Evolutionary conservation across 1,140 invertebrate species (phyloP), one percentile per base, ranked within the genome.

Genomic region (Orchesella cincta): DNA sequence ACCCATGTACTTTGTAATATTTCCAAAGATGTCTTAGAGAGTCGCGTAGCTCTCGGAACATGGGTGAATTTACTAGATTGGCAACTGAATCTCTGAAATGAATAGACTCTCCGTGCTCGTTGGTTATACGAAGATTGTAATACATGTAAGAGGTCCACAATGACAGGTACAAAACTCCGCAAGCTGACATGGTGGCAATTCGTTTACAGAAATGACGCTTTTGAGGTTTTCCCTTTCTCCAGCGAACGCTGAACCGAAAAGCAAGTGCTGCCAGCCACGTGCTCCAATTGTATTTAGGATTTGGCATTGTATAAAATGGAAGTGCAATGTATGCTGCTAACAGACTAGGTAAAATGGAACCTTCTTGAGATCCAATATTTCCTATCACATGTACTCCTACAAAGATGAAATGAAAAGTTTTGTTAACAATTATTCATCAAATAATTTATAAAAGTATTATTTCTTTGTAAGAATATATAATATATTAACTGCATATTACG

Each of bases 51-150:
- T 94, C 91, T 20, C 88, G 86, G 90, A 91, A 92, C 81, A 90
- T 89, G 16, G 94, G 94, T 14, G 94, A 96, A 0, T 93, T 94
- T 75, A 97, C 91, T 83, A 98, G 95, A 85, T 98, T 94, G 80
- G 92, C 89, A 0, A 96, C 79, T 0, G 95, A 94, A 85, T 97
- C 95, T 73, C 93, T 90, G 5, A 96, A 85, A 75, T 93, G 94
- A 0, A 96, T 90, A 83, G 93, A 91, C 81, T 96, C 93, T 3
- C 94, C 95, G 78, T 96, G 91, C 73, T 91, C 91, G 83, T 95
- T 93, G 0, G 91, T 92, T 20, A 98, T 88, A 54, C 90, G 35
- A 18, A 94, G 93, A 84, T 97, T 97, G 85, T 96, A 97, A 85
- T 94, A 96, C 20, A 98, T 86, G 79, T 91, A 94, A 33, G 92